Conservation (phyloP, 1,140 invertebrate species). For the Penaeus vannamei region DNA sequence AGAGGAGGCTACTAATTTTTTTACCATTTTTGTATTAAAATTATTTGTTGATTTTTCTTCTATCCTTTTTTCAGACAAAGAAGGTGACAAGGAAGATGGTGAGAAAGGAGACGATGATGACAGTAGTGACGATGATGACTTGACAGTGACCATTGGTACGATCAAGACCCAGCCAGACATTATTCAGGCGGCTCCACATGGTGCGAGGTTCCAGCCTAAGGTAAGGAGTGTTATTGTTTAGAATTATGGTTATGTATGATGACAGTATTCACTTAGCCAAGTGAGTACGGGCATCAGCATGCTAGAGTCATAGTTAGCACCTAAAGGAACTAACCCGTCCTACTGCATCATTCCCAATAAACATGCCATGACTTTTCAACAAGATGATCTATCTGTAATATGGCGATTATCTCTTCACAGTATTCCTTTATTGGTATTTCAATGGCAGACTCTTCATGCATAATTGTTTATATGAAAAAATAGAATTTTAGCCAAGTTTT, state of each 20-base stretch:
- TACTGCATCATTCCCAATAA: background rate
- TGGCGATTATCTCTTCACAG: too few species aligned
- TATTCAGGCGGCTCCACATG: conserved; percentile 49
- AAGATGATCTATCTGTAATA: too few species aligned
- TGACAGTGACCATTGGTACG: conserved; percentile 50
- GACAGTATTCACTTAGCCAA: background rate
- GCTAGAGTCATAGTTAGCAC: too few species aligned
- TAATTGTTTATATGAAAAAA: too few species aligned
- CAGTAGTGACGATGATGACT: conserved; percentile 55
- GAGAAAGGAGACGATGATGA: conserved; percentile 48
- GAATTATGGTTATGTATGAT: background rate
- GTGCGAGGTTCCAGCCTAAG: conserved; percentile 51
- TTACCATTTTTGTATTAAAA: background rate
- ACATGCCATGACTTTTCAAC: background rate
- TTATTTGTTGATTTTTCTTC: background rate
- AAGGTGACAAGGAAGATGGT: conserved; percentile 43
- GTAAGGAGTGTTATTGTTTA: background rate
- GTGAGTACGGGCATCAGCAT: background rate
- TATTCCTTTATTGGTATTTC: too few species aligned
- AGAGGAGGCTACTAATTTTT: too few species aligned
- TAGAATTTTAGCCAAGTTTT: too few species aligned
- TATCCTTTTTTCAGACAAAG: conserved; percentile 28
- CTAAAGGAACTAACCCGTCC: too few species aligned
- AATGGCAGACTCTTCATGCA: too few species aligned
- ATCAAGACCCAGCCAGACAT: conserved; percentile 57